Evolutionary conservation across 2,797 vertebrate genomes (phyloP).

Genomic region (Psittacula derbiana): DNA sequence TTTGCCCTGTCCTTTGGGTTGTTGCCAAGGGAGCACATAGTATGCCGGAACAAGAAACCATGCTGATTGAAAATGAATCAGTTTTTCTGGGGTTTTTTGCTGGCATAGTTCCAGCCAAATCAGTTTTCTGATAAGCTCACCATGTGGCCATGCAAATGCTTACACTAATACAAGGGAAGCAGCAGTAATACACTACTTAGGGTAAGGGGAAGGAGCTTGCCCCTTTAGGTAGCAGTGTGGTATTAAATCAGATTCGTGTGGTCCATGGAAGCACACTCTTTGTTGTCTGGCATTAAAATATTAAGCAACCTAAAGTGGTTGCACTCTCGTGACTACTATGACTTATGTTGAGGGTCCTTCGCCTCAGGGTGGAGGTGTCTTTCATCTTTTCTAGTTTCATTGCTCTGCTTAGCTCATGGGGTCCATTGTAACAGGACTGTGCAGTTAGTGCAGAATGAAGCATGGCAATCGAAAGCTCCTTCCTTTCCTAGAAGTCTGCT

Average conservation of each 20-base stretch:
- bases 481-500: background rate
- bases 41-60: background rate
- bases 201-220: background rate
- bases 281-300: background rate
- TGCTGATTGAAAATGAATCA: background rate
- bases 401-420: background rate
- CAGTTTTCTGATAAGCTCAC: background rate
- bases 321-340: background rate
- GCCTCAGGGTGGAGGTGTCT: background rate
- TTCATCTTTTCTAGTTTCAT: background rate
- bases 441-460: background rate
- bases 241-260: background rate
- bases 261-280: background rate
- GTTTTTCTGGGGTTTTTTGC: background rate
- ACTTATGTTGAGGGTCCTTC: background rate
- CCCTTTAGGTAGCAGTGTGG: background rate
- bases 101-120: background rate
- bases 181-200: background rate
- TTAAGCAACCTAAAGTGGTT: background rate
- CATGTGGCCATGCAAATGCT: background rate
- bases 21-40: background rate
- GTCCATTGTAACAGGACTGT: background rate
- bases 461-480: background rate
- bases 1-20: conserved; percentile 1
- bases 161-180: background rate